Evolutionary conservation across 2,797 vertebrate species (phyloP).

Genomic region (Bufotes viridis): DNA sequence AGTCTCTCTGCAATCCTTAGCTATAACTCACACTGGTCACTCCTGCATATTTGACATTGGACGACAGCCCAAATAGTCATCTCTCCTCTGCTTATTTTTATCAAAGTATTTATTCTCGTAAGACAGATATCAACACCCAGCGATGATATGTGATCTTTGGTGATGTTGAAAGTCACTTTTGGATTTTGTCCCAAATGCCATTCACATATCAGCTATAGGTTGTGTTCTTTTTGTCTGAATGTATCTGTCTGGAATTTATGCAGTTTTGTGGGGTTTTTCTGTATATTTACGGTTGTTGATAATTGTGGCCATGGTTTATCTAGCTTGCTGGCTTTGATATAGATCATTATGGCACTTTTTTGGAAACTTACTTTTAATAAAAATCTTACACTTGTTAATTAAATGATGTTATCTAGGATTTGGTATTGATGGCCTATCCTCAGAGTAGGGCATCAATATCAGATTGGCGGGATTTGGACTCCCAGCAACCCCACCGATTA

Average conservation of each 20-base stretch:
- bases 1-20: constrained; percentile 15
- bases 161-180: constrained; percentile 41
- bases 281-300: not conserved
- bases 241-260: not conserved
- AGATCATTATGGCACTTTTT: not conserved
- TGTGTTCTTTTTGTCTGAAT: not conserved
- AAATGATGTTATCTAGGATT: no score
- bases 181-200: constrained; percentile 5
- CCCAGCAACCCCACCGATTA: no score
- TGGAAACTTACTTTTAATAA: not conserved
- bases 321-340: not conserved
- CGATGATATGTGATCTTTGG: constrained; percentile 60
- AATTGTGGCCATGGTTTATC: not conserved
- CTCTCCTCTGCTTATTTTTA: constrained; percentile 62
- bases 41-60: constrained; percentile 26
- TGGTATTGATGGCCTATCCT: no score
- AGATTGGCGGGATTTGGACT: no score
- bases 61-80: constrained; percentile 16
- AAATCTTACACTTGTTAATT: not conserved
- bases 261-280: not conserved
- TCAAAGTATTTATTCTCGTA: constrained; percentile 52
- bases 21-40: constrained; percentile 16
- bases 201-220: not conserved
- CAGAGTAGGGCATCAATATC: no score
- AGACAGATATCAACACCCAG: constrained; percentile 60